Conservation (phyloP, 1,140 invertebrate genomes). For the Bombyx mandarina region DNA sequence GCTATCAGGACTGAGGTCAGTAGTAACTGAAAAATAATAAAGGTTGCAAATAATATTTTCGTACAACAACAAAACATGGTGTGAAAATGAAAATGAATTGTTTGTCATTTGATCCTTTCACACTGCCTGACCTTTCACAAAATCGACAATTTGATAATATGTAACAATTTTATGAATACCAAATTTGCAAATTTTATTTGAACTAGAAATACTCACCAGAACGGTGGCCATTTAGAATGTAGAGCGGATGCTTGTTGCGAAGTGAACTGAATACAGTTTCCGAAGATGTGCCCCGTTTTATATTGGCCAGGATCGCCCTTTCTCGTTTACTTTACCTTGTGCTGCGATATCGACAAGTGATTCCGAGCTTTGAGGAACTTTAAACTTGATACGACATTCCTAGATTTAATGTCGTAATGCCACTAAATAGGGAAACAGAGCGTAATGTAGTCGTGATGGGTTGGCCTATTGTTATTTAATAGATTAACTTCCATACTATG, state of each 20-base stretch:
- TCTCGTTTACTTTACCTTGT: slow-evolving; percentile 65
- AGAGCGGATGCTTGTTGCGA: slow-evolving; percentile 35
- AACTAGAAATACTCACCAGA: slow-evolving; percentile 27
- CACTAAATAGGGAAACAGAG: not conserved
- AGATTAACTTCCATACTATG: too few species aligned
- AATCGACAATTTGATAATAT: too few species aligned
- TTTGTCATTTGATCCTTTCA: too few species aligned
- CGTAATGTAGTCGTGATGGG: too few species aligned
- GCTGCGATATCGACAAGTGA: slow-evolving; percentile 36
- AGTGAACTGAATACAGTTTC: slow-evolving; percentile 46
- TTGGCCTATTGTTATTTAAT: too few species aligned
- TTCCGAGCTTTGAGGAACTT: slow-evolving; percentile 29
- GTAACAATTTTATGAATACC: too few species aligned
- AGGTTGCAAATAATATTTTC: not conserved
- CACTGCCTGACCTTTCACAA: too few species aligned
- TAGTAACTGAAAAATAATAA: slow-evolving; percentile 25
- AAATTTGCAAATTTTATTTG: too few species aligned
- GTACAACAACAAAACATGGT: too few species aligned
- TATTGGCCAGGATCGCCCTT: slow-evolving; percentile 63
- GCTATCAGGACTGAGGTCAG: slow-evolving; percentile 36
- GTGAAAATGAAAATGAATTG: too few species aligned
- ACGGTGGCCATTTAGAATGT: slow-evolving; percentile 26
- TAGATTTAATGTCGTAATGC: not conserved
- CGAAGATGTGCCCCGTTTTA: slow-evolving; percentile 62
- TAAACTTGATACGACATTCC: not conserved